Evolutionary conservation across 2,888 invertebrate species (phyloP), one percentile per base, ranked within the genome.

Genomic region (Rhagium mordax): DNA sequence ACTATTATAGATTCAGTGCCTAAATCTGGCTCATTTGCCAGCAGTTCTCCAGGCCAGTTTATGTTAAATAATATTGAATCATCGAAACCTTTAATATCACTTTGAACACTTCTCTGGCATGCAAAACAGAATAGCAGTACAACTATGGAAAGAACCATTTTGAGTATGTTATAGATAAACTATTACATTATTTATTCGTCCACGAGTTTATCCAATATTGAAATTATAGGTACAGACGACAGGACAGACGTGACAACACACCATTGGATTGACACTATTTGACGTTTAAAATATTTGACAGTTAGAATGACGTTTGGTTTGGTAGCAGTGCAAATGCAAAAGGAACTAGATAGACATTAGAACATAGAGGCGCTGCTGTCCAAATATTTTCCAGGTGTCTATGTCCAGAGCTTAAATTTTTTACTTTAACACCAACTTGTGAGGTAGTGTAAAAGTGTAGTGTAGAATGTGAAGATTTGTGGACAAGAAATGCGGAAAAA

Each of bases 21-120:
- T 77, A 88, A 86, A 78, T 88, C 84, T 72, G 89, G 80, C 57
- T 88, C 88, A 3, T 86, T 80, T 33, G 78, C 82, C 8, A 76
- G 20, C 72, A 83, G 83, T 80, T 89, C 88, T 0, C 94, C 93
- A 24, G 93, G 92, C 95, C 96, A 94, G 85, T 94, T 93, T 64
- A 96, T 92, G 87, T 93, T 93, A 85, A 94, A 96, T 62, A 95
- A 87, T 81, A 96, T 91, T 0, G 92, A 92, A 87, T 96, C 96
- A 86, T 96, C 96, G 84, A 96, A 95, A 53, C 93, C 95, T 87
- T 92, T 92, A 21, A 93, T 90, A 86, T 94, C 93, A 83, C 62
- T 76, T 68, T 78, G 75, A 10, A 71, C 7, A 15, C 74, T 60
- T 41, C 60, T 61, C 8, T 66, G 53, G 15, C 65, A 71, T 16